phyloP scores from a whole-genome alignment of 2,888 invertebrate genomes.

The Drosophila helvetica region DNA sequence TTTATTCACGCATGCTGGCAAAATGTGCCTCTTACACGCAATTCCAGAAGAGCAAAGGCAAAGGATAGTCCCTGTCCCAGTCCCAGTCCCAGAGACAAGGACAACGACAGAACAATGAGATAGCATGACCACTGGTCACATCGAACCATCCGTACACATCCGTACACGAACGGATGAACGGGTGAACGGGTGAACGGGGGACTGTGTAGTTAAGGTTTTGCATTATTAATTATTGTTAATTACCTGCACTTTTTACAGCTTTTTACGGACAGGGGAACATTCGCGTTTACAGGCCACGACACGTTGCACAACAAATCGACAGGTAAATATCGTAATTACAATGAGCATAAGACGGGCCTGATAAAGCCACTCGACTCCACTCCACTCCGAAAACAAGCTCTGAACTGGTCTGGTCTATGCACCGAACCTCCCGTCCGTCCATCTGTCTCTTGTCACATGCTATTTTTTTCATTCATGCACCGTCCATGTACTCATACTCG shows the following conservation, averaged over 20 bases:
- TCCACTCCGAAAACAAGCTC: background rate
- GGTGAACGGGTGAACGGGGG: too few species aligned
- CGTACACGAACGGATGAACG: background rate
- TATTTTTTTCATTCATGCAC: background rate
- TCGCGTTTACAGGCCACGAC: constrained; percentile 35
- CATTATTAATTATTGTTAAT: constrained; percentile 70
- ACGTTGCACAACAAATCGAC: constrained; percentile 59
- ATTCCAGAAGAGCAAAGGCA: constrained; percentile 40
- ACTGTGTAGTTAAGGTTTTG: constrained; percentile 33
- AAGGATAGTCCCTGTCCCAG: constrained; percentile 16
- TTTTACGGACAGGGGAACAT: background rate
- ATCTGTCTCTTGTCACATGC: constrained; percentile 1
- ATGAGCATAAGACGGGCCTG: constrained; percentile 19
- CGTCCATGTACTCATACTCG: too few species aligned
- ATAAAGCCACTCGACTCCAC: background rate
- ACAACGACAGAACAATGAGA: constrained; percentile 8
- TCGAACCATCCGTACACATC: background rate
- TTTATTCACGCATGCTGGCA: constrained; percentile 75
- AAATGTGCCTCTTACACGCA: constrained; percentile 75
- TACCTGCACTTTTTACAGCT: constrained; percentile 48
- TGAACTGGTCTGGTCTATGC: background rate
- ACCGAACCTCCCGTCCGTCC: background rate
- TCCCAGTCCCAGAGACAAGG: constrained; percentile 9
- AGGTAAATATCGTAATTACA: constrained; percentile 63
- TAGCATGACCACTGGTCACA: background rate